These are phyloP conservation scores for Tenthredo scrophulariae DNA, from an alignment of 2,888 invertebrate genomes.

Conservation along the genomic window DNA sequence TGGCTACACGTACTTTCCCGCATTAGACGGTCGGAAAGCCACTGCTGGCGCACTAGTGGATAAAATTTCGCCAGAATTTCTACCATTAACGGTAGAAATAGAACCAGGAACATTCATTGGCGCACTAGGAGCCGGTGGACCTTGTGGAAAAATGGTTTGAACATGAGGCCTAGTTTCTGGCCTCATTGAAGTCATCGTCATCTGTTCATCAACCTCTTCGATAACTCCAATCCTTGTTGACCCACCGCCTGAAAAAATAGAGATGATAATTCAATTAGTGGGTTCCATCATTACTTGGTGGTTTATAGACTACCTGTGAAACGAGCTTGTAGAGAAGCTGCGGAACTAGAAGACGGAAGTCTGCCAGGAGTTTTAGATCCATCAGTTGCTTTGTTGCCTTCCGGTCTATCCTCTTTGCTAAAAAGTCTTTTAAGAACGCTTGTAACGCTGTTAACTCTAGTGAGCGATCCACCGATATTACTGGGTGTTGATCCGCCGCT, in stretches of 20 bases:
- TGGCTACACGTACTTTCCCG: not conserved
- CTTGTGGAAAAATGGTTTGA: conserved; percentile 75
- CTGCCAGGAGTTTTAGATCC: conserved; percentile 80
- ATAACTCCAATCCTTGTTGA: conserved; percentile 76
- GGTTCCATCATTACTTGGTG: conserved; percentile 77
- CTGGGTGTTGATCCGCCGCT: conserved; percentile 74
- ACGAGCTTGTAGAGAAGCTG: conserved; percentile 69
- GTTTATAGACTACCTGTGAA: conserved; percentile 39
- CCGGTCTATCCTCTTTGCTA: conserved; percentile 85
- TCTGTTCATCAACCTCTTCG: conserved; percentile 86
- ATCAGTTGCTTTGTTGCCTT: conserved; percentile 74
- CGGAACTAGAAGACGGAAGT: conserved; percentile 72
- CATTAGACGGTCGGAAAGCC: conserved; percentile 1
- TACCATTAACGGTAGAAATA: conserved; percentile 31
- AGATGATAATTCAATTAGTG: not conserved
- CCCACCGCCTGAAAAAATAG: conserved; percentile 61
- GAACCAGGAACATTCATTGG: conserved; percentile 83
- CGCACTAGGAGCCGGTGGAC: conserved; percentile 82
- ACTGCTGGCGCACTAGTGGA: conserved; percentile 42
- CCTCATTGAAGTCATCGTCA: conserved; percentile 88
- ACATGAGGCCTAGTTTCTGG: conserved; percentile 77
- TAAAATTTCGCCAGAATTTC: conserved; percentile 62
- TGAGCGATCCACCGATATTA: conserved; percentile 81
- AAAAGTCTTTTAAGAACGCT: conserved; percentile 88
- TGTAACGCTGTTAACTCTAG: conserved; percentile 88